Evolutionary conservation across 2,113 vertebrate genomes (phyloP).

Genomic region (Hystrix cristata): DNA sequence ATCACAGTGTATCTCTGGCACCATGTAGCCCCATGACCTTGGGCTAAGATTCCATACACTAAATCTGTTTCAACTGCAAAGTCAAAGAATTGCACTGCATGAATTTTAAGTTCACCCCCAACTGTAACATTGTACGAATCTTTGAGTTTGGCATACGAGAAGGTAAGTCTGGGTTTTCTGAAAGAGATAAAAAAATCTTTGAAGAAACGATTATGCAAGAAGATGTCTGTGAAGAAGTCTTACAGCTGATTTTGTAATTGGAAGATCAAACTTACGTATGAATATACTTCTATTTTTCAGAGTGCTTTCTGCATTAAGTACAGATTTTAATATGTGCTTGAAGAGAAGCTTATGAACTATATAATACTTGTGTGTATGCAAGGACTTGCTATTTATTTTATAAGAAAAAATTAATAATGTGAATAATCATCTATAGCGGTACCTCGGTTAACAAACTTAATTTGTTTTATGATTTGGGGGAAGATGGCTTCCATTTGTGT

Average conservation of each 20-base stretch:
- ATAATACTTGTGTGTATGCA: background rate
- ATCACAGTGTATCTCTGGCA: background rate
- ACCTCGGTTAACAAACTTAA: background rate
- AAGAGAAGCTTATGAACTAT: background rate
- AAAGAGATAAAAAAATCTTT: slow-evolving; percentile 29
- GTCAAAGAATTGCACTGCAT: background rate
- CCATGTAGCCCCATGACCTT: background rate
- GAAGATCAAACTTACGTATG: slow-evolving; percentile 34
- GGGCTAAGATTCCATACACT: slow-evolving; percentile 27
- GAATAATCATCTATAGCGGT: background rate
- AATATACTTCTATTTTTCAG: slow-evolving; percentile 19
- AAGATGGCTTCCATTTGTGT: background rate
- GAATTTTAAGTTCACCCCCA: slow-evolving; percentile 3
- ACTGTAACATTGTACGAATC: background rate
- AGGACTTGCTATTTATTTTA: slow-evolving; percentile 42
- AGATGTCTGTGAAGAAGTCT: background rate
- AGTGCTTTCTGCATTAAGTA: slow-evolving; percentile 15
- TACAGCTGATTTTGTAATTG: slow-evolving; percentile 39
- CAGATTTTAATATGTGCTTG: background rate
- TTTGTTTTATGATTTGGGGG: background rate
- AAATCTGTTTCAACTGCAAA: slow-evolving; percentile 7
- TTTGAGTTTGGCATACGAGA: slow-evolving; percentile 15
- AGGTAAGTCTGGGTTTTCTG: slow-evolving; percentile 24
- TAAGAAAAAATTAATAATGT: slow-evolving; percentile 13
- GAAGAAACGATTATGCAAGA: slow-evolving; percentile 1